Base-by-base conservation (phyloP, 2,888 invertebrate genomes). In the Copidosoma aretas region DNA sequence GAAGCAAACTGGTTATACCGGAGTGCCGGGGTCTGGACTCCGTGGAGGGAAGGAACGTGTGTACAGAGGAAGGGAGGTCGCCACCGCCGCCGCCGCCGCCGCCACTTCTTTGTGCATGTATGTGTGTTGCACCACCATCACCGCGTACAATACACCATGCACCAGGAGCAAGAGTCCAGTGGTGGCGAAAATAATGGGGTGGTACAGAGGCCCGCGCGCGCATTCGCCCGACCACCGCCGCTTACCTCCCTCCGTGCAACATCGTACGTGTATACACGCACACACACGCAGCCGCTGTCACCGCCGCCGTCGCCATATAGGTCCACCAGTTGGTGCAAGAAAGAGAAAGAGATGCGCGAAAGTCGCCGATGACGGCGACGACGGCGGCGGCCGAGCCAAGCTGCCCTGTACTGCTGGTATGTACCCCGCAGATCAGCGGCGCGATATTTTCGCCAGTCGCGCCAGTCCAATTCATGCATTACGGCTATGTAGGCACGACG, bases 401-500 rank as follows among this genome's bases (percentile, higher is more conserved):
- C 32, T 32, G 32, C 32, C 32, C 32, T 32, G 8, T 32, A 32
- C 4, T 32, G 32, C 32, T n/a, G n/a, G n/a, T 32, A 32, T 32
- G 8, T n/a, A 32, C 32, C 3, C 32, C 32, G 32, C 32, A 5
- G 32, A 8, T 32, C 32, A 5, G 32, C 32, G 32, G 32, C 32
- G 32, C 32, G 8, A 32, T 32, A 58, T 56, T 24, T 32, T 57
- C 67, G 70, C 78, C 79, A 79, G 80, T 77, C 77, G 76, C 81
- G 81, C 78, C 83, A 84, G 83, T 84, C 83, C 82, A 82, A 83
- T 82, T 84, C 82, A 84, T 84, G 83, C 81, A 83, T 82, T 80
- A 82, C 82, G 83, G 82, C 83, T 84, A 84, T 84, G 83, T 83
- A 84, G 83, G 83, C 82, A 83, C 82, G 79, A 80, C 80, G 82